These are phyloP conservation scores for Plectrocnemia conspersa DNA, from an alignment of 1,140 invertebrate species.

Conservation along the genomic window DNA sequence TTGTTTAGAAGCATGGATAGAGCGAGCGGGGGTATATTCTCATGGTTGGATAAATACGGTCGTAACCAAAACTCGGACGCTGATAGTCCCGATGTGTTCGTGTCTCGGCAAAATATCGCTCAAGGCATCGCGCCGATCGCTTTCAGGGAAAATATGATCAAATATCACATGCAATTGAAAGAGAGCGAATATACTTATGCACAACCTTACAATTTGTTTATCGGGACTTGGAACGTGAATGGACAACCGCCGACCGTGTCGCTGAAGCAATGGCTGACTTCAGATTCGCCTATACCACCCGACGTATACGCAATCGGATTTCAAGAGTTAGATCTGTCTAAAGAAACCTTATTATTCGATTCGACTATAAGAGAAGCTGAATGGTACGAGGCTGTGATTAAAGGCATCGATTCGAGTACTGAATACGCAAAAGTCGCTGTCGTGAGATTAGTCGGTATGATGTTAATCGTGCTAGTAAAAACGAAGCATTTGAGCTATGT, in stretches of 20 bases:
- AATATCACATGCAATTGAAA: constrained; percentile 72
- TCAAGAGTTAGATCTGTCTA: constrained; percentile 93
- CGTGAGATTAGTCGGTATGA: constrained; percentile 87
- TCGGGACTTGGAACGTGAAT: constrained; percentile 97
- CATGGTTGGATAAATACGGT: constrained; percentile 48
- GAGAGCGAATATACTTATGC: constrained; percentile 79
- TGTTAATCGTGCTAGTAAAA: constrained; percentile 84
- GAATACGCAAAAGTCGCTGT: constrained; percentile 74
- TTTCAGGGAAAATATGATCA: constrained; percentile 74
- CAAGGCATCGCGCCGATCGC: constrained; percentile 66
- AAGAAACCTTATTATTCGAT: constrained; percentile 91
- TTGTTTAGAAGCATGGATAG: constrained; percentile 47
- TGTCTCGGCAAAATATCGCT: constrained; percentile 58
- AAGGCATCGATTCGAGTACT: constrained; percentile 47
- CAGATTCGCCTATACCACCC: constrained; percentile 73
- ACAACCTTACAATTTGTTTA: constrained; percentile 73
- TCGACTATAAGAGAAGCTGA: constrained; percentile 86
- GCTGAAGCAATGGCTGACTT: constrained; percentile 79
- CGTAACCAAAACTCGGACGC: constrained; percentile 43
- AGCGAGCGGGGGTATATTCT: constrained; percentile 42
- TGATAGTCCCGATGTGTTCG: constrained; percentile 56
- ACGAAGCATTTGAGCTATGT: constrained; percentile 71
- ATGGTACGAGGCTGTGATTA: constrained; percentile 63
- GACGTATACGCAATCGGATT: constrained; percentile 95
- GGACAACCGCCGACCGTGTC: constrained; percentile 76